These are phyloP conservation scores for Cheirogaleus medius DNA, from an alignment of 2,113 vertebrate genomes.

Conservation along the genomic window DNA sequence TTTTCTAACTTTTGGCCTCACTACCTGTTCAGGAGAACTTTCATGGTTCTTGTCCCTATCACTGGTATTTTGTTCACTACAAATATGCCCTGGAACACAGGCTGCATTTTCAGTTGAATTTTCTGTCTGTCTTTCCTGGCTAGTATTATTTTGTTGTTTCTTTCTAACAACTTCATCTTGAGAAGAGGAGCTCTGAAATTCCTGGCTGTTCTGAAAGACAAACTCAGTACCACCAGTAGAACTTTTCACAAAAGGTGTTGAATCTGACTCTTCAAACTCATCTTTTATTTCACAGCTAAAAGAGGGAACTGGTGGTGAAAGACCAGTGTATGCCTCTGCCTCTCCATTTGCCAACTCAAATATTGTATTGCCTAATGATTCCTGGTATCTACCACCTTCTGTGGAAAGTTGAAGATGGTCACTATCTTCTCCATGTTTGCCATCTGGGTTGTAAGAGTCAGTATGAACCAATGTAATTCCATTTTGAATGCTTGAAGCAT, in stretches of 20 bases:
- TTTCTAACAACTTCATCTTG: constrained; percentile 64
- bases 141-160: constrained; percentile 12
- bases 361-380: constrained; percentile 71
- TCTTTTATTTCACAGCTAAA: constrained; percentile 58
- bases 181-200: constrained; percentile 43
- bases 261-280: constrained; percentile 70
- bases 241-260: constrained; percentile 60
- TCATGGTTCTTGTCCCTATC: constrained; percentile 55
- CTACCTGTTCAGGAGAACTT: constrained; percentile 84
- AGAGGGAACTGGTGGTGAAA: constrained; percentile 53
- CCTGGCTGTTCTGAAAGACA: constrained; percentile 26
- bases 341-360: constrained; percentile 79
- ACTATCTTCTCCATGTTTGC: constrained; percentile 82
- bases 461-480: constrained; percentile 82
- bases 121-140: constrained; percentile 53
- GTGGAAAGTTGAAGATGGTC: constrained; percentile 43
- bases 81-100: neutral
- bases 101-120: constrained; percentile 5
- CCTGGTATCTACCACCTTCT: constrained; percentile 62
- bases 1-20: constrained; percentile 90
- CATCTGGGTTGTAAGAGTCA: constrained; percentile 84
- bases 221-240: constrained; percentile 53
- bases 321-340: constrained; percentile 58
- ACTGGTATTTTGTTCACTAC: constrained; percentile 56
- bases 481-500: constrained; percentile 70